These are phyloP conservation scores for Danio tinwini DNA, from an alignment of 2,797 vertebrate genomes.

Conservation along the genomic window DNA sequence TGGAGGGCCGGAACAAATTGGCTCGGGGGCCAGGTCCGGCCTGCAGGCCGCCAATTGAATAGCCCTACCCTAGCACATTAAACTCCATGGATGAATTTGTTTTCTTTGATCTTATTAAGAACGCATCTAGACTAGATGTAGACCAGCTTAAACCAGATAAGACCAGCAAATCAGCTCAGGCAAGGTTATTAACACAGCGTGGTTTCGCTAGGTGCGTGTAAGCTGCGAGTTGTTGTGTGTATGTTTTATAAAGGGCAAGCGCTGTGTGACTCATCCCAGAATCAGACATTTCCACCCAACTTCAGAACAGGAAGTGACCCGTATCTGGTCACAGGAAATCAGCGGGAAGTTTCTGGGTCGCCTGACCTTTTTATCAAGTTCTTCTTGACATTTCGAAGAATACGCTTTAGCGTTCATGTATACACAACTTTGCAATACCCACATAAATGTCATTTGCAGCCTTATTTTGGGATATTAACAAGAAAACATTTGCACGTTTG, in stretches of 20 bases:
- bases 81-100: not conserved
- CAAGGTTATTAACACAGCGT: not conserved
- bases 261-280: constrained; percentile 49
- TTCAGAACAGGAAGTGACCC: constrained; percentile 54
- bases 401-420: constrained; percentile 14
- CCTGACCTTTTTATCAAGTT: constrained; percentile 44
- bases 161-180: not conserved
- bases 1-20: too few species aligned
- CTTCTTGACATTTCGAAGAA: constrained; percentile 41
- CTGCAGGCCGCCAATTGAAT: too few species aligned
- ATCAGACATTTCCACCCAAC: constrained; percentile 38
- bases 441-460: constrained; percentile 23
- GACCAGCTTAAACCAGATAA: not conserved
- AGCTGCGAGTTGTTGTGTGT: constrained; percentile 19
- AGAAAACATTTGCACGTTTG: constrained; percentile 25
- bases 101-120: not conserved
- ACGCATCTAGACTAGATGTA: not conserved
- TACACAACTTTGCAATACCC: constrained; percentile 5
- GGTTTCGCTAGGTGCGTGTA: constrained; percentile 9
- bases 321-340: constrained; percentile 38
- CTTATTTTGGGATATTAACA: not conserved
- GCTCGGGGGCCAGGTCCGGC: too few species aligned
- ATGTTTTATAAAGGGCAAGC: constrained; percentile 47
- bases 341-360: constrained; percentile 44
- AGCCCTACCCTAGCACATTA: too few species aligned